A percentile compares a stretch with the other conserved stretches of the same genome.
Evolutionary conservation across 1,140 invertebrate species (phyloP).

Genomic region (Philotrypesis tridentata): DNA sequence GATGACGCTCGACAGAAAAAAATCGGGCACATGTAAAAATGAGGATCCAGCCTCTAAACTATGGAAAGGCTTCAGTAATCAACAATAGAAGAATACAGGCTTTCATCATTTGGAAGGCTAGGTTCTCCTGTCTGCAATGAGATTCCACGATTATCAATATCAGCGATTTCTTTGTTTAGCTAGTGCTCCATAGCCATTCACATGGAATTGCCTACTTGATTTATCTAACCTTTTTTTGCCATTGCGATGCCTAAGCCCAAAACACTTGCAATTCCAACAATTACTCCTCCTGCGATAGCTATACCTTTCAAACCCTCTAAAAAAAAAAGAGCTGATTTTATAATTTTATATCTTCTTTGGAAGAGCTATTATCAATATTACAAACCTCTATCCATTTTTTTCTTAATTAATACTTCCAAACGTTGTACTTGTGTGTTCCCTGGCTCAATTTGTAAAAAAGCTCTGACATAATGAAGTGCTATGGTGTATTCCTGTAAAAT

Average conservation of each 20-base stretch:
- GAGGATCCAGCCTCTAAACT: slow-evolving; percentile 36
- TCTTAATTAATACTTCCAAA: slow-evolving; percentile 87
- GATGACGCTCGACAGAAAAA: slow-evolving; percentile 20
- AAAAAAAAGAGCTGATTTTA: slow-evolving; percentile 55
- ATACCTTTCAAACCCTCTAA: slow-evolving; percentile 90
- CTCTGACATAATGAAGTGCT: slow-evolving; percentile 87
- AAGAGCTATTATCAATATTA: slow-evolving; percentile 24
- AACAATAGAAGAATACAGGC: slow-evolving; percentile 22
- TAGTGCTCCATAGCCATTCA: background rate
- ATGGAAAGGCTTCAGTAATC: slow-evolving; percentile 3
- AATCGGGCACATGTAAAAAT: background rate
- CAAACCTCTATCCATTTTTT: slow-evolving; percentile 88
- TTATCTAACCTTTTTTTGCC: slow-evolving; percentile 75
- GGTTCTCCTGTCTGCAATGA: slow-evolving; percentile 33
- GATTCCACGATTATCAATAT: slow-evolving; percentile 20
- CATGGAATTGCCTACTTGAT: background rate
- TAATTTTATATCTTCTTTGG: slow-evolving; percentile 12
- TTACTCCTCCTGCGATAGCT: slow-evolving; percentile 87
- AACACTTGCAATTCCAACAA: slow-evolving; percentile 86
- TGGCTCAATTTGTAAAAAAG: slow-evolving; percentile 91
- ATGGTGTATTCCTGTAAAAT: slow-evolving; percentile 83
- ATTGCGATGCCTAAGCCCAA: slow-evolving; percentile 87
- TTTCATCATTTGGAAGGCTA: slow-evolving; percentile 11
- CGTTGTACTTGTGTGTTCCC: slow-evolving; percentile 90
- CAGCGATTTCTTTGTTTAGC: background rate